These are phyloP conservation scores for Pogonomyrmex barbatus DNA, from an alignment of 1,140 invertebrate genomes.

Conservation along the genomic window DNA sequence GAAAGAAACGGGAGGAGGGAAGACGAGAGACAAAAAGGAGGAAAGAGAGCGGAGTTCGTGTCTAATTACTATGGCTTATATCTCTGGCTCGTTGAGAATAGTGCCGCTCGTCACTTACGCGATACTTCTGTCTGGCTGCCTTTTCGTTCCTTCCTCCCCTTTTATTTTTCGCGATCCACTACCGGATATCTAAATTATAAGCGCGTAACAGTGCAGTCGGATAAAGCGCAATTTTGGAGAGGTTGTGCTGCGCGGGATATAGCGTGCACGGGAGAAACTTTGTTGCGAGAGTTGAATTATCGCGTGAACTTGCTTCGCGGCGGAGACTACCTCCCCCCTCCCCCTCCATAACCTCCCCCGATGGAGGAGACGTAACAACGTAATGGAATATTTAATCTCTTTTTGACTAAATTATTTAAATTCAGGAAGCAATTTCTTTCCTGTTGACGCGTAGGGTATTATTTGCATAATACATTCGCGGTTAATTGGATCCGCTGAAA, in stretches of 20 bases:
- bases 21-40: conserved; percentile 13
- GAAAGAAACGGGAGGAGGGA: conserved; percentile 14
- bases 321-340: background rate
- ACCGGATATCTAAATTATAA: conserved; percentile 68
- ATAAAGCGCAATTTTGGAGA: conserved; percentile 63
- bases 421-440: conserved; percentile 56
- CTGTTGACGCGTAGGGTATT: conserved; percentile 60
- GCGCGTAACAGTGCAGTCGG: conserved; percentile 23
- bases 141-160: background rate
- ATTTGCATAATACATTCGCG: conserved; percentile 48
- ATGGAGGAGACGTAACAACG: conserved; percentile 57
- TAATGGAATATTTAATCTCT: conserved; percentile 75
- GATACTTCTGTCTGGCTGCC: conserved; percentile 32
- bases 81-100: conserved; percentile 67
- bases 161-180: conserved; percentile 46
- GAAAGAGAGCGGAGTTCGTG: background rate
- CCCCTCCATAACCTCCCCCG: background rate
- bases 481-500: conserved; percentile 68
- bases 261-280: conserved; percentile 52
- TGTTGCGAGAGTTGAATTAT: conserved; percentile 68
- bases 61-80: conserved; percentile 76
- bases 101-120: conserved; percentile 49
- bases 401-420: conserved; percentile 71
- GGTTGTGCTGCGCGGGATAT: background rate
- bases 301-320: conserved; percentile 51